Evolutionary conservation across 2,797 vertebrate species (phyloP), one percentile per base, ranked within the genome.

Genomic region (Anguilla obscura): DNA sequence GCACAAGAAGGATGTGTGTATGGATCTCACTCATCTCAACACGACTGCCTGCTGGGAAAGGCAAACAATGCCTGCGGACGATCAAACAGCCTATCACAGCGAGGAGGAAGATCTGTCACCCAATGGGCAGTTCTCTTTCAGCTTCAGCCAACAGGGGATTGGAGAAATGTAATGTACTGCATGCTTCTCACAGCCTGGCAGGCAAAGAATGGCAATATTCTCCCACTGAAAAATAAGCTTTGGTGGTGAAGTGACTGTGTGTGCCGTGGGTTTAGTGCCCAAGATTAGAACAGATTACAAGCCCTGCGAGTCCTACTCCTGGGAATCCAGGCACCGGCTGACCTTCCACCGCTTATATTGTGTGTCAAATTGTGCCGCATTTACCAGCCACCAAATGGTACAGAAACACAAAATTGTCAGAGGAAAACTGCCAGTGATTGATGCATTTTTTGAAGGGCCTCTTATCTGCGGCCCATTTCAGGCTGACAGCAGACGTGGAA

Each of bases 391-490:
- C 24, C 5, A 82, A 82, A 82, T 82, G 50, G 79, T 50, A 48
- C 40, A 50, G 74, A 45, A 79, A 36, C 14, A 45, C 74, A 40
- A 18, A 79, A 79, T 79, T 21, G 74, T n/a, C 45, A 1, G 40
- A 48, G 79, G 40, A 50, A 82, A 50, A 50, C 5, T 21, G 36
- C 79, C 1, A 45, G 40, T 50, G 79, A 82, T 48, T 80, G 40
- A 80, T 80, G 36, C 40, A 80, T 82, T 82, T 82, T 82, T 82
- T 82, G 6, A 8, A 82, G 50, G 79, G 50, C 5, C 79, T 82
- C 79, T 82, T 27, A 50, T 82, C 79, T 21, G 21, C 40, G 1
- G 79, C 1, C 40, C 45, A 50, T 48, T 82, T 82, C 50, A 7
- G 12, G 33, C 79, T 82, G 40, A 21, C 18, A 50, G 45, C 21